These are phyloP conservation scores for Trinorchestia longiramus DNA, from an alignment of 1,140 invertebrate genomes.

Conservation along the genomic window DNA sequence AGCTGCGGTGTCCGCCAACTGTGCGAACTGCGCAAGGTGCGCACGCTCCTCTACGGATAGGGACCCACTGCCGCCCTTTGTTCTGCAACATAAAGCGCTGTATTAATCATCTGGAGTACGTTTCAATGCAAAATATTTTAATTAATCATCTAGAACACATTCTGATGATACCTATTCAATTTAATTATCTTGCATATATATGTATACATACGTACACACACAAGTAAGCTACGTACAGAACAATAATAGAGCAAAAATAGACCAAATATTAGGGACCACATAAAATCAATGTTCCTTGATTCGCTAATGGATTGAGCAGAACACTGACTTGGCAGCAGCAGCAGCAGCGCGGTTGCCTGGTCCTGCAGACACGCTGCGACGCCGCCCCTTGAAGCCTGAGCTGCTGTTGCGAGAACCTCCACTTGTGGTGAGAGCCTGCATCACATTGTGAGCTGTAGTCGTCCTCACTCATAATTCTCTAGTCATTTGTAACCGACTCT, in stretches of 20 bases:
- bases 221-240: background rate
- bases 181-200: no score
- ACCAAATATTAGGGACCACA: background rate
- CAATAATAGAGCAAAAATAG: background rate
- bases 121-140: no score
- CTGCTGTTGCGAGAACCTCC: conserved; percentile 12
- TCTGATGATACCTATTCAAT: no score
- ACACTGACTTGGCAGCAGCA: background rate
- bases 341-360: background rate
- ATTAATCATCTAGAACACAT: no score
- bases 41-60: conserved; percentile 47
- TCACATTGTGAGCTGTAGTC: background rate
- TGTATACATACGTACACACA: background rate
- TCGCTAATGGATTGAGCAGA: no score
- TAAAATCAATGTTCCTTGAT: background rate
- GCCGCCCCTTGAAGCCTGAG: conserved; percentile 24
- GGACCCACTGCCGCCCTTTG: background rate
- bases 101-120: no score
- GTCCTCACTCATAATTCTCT: background rate
- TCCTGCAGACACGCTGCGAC: conserved; percentile 4
- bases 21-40: background rate
- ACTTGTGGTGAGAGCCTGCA: background rate
- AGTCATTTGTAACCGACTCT: background rate
- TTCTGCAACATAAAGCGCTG: background rate
- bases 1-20: conserved; percentile 24